Percentiles rank a stretch among this genome's conserved stretches.
phyloP scores from a whole-genome alignment of 2,113 vertebrate genomes.

The Sinocyclocheilus grahami region DNA sequence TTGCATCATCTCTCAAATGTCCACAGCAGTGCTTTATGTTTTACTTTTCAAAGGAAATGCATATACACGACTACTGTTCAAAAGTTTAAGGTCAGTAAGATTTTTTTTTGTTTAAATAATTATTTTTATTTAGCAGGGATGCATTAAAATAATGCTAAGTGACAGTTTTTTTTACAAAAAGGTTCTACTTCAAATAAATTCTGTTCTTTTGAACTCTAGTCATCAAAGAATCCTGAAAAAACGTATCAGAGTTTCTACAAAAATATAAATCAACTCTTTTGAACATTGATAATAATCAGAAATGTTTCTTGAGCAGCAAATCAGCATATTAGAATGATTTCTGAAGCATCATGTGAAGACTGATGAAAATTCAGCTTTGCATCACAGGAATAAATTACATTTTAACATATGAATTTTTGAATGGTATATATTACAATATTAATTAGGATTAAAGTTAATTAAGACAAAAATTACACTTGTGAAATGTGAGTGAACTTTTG shows the following conservation, averaged over 20 bases:
- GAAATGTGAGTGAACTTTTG: neutral
- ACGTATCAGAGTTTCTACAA: neutral
- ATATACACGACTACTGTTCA: no score
- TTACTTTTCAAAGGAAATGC: no score
- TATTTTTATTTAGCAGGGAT: neutral
- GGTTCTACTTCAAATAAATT: neutral
- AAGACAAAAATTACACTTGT: neutral
- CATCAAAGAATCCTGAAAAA: neutral
- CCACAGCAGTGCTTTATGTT: neutral
- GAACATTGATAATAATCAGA: neutral
- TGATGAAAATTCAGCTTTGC: neutral
- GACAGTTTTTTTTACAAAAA: neutral
- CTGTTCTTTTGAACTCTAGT: neutral
- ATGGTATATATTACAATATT: neutral
- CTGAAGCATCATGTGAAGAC: neutral
- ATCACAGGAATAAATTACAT: neutral
- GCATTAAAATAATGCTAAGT: neutral
- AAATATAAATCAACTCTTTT: neutral
- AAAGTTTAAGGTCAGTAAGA: no score
- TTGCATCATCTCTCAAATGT: neutral
- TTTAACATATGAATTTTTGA: neutral
- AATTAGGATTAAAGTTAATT: neutral
- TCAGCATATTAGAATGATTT: neutral
- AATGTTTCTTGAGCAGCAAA: neutral
- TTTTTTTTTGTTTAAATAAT: no score